A percentile compares a stretch with the other conserved stretches of the same genome.
These are phyloP conservation scores for Meleagris gallopavo DNA, from an alignment of 2,113 vertebrate genomes.

Conservation along the genomic window DNA sequence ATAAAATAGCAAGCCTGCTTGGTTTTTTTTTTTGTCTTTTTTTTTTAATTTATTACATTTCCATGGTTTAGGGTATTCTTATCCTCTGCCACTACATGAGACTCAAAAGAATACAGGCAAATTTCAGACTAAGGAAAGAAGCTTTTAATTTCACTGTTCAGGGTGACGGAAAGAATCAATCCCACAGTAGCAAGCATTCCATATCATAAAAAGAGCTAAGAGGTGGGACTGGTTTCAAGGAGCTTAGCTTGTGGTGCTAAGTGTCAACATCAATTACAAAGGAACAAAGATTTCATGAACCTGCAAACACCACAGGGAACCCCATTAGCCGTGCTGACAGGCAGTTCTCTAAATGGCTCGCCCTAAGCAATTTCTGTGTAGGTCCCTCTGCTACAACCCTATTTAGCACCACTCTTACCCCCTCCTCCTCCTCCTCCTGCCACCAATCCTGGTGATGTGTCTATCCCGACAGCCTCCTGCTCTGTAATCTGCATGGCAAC, in stretches of 20 bases:
- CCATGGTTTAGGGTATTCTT: background rate
- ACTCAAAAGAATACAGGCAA: background rate
- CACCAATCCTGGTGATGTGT: background rate
- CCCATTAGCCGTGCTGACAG: background rate
- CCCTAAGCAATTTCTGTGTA: background rate
- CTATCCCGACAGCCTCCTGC: background rate
- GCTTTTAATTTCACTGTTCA: background rate
- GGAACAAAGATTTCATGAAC: background rate
- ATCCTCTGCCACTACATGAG: background rate
- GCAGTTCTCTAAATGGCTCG: background rate
- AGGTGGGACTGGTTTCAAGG: background rate
- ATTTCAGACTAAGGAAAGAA: background rate
- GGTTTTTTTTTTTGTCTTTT: background rate
- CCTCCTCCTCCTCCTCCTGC: background rate
- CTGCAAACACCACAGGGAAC: background rate
- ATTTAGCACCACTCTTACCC: background rate
- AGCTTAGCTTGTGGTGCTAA: background rate
- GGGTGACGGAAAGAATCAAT: background rate
- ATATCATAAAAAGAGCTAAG: background rate
- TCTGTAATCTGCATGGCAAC: background rate
- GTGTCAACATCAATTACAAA: background rate
- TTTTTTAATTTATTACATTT: background rate
- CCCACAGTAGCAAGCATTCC: background rate
- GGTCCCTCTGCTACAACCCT: background rate
- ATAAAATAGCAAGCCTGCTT: background rate